A percentile compares a stretch with the other conserved stretches of the same genome.
Conservation (phyloP, 2,797 vertebrate genomes). For the Gallirallus australis region DNA sequence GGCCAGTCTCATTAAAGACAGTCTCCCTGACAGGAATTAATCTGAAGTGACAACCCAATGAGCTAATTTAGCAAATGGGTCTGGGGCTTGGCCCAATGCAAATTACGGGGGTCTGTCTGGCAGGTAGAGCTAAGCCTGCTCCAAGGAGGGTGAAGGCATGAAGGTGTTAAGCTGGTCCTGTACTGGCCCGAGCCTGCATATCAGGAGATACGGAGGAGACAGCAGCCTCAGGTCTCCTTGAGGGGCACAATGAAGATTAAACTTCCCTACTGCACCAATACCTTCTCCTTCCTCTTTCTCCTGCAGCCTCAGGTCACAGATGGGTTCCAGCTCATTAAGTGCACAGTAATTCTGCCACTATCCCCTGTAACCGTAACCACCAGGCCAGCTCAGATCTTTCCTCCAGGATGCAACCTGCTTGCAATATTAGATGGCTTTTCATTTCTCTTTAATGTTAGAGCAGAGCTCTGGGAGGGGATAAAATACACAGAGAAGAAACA, state of each 20-base stretch:
- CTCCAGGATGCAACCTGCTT: constrained; percentile 59
- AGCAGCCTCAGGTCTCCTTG: constrained; percentile 40
- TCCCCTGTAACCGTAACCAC: constrained; percentile 25
- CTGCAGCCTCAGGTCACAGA: constrained; percentile 47
- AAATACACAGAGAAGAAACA: constrained; percentile 50
- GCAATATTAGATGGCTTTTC: constrained; percentile 48
- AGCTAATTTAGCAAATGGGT: constrained; percentile 34
- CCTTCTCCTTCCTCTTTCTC: constrained; percentile 40
- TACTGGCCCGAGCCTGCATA: background rate
- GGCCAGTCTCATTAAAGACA: constrained; percentile 58
- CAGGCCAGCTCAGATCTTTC: constrained; percentile 44
- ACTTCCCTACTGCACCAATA: background rate
- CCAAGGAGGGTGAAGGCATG: background rate
- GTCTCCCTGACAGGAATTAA: constrained; percentile 64
- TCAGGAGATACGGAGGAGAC: background rate
- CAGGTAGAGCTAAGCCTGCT: background rate
- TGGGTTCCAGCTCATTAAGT: constrained; percentile 55
- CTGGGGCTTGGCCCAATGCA: background rate
- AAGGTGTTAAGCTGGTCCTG: background rate
- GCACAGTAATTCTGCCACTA: constrained; percentile 46
- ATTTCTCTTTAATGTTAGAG: constrained; percentile 62
- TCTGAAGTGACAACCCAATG: constrained; percentile 43
- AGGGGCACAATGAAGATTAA: constrained; percentile 54
- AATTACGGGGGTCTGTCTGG: background rate
- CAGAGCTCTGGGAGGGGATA: constrained; percentile 46